Base-by-base conservation (phyloP, 2,888 invertebrate genomes). In the Sphaeridia pumilis region DNA sequence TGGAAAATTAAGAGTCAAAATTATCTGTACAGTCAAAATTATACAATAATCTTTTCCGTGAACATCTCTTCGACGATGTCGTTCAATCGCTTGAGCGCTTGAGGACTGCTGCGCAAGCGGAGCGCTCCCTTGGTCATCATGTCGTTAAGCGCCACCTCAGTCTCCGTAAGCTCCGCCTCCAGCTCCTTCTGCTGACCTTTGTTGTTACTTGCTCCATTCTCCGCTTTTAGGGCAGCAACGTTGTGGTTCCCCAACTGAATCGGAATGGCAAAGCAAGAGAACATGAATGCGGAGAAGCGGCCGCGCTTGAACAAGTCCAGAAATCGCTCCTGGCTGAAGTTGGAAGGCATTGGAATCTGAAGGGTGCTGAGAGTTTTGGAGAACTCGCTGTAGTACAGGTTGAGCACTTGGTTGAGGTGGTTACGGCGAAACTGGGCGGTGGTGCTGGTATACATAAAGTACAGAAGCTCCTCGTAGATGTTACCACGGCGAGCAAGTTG, bases 211-310 rank as follows among this genome's bases (percentile, higher is more conserved):
- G 10, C 25, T 26, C 25, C 24, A 17, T 24, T 5, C 17, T 27
- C 45, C 27, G 3, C 25, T 14, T 12, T 28, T 28, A 27, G 27
- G 14, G 12, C 10, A 17, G 27, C 5, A 24, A n/a, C 12, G 27
- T 14, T 10, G 5, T 21, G 45, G 12, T 24, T 35, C 35, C 49
- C 60, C 22, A 60, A 36, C 36, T 62, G 62, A 14, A 62, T 44
- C 1, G 60, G 59, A 35, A 62, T 54, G 4, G 62, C 60, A 49
- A 60, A 62, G 17, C 48, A 22, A 56, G 57, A 55, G 48, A 54
- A 59, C 4, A 52, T 17, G 26, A 50, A 62, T 1, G 44, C 45
- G 12, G 54, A 5, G 1, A 58, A 43, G 4, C 54, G 20, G 14
- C 28, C 28, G n/a, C 49, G 47, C 27, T 56, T 25, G 34, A 60